A percentile compares a stretch with the other conserved stretches of the same genome.
Conservation (phyloP, 2,113 vertebrate species). For the Coregonus clupeaformis region DNA sequence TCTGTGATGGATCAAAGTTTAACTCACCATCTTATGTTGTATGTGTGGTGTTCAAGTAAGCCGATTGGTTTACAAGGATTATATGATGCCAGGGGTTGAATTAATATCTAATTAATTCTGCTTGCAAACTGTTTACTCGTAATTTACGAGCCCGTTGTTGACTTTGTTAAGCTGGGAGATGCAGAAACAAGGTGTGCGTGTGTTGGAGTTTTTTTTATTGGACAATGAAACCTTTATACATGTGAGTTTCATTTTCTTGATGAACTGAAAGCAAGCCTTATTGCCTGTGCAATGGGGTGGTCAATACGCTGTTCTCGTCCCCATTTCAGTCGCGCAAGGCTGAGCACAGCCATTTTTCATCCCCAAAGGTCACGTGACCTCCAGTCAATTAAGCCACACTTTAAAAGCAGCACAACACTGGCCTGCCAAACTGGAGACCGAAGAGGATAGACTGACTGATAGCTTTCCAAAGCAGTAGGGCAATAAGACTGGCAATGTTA, state of each 20-base stretch:
- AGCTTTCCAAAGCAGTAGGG: neutral
- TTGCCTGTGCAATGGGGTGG: constrained; percentile 41
- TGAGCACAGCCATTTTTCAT: constrained; percentile 51
- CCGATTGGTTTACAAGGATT: constrained; percentile 32
- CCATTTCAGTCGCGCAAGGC: constrained; percentile 30
- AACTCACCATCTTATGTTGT: neutral
- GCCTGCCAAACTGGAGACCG: neutral
- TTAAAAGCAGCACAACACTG: neutral
- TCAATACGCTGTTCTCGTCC: constrained; percentile 56
- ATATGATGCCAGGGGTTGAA: constrained; percentile 32
- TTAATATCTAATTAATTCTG: constrained; percentile 50
- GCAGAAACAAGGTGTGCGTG: constrained; percentile 21
- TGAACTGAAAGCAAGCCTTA: constrained; percentile 43
- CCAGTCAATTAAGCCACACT: constrained; percentile 45
- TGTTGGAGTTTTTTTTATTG: constrained; percentile 35
- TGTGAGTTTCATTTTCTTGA: constrained; percentile 59
- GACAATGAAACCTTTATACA: constrained; percentile 57
- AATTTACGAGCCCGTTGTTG: constrained; percentile 17
- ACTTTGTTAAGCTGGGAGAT: constrained; percentile 21
- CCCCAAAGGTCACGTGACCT: constrained; percentile 50
- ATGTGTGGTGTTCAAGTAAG: neutral
- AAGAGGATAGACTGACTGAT: neutral
- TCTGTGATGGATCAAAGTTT: too few species aligned
- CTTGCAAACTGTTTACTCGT: constrained; percentile 47
- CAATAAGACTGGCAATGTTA: neutral